Evolutionary conservation across 1,140 invertebrate species (phyloP).

Genomic region (Drosophila simulans): DNA sequence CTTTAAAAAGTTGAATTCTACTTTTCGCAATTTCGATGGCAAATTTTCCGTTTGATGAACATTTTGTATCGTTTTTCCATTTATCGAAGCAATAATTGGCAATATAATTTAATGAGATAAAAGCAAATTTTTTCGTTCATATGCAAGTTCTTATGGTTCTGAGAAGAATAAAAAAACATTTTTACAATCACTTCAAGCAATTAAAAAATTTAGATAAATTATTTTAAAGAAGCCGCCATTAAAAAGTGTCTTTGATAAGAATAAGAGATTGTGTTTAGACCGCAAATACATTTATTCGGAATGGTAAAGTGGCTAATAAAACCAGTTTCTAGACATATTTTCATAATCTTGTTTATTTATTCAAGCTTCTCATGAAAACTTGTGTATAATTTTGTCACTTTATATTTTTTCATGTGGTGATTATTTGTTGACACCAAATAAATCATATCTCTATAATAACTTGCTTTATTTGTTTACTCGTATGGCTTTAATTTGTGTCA

Average conservation of each 20-base stretch:
- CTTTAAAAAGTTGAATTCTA: not conserved
- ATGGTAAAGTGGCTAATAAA: not conserved
- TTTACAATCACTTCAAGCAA: not conserved
- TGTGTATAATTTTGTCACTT: too few species aligned
- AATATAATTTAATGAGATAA: conserved; percentile 52
- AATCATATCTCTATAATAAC: not conserved
- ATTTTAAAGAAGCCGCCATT: not conserved
- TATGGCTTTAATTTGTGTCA: not conserved
- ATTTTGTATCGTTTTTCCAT: conserved; percentile 34
- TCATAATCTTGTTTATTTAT: not conserved
- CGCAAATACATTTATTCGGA: not conserved
- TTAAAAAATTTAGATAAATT: conserved; percentile 18
- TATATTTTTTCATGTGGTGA: not conserved
- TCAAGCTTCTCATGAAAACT: not conserved
- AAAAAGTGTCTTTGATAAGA: conserved; percentile 7
- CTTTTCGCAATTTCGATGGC: not conserved
- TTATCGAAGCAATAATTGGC: conserved; percentile 11
- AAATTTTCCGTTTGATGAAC: conserved; percentile 7
- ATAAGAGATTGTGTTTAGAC: not conserved
- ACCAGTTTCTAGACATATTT: not conserved
- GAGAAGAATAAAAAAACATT: too few species aligned
- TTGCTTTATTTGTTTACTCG: not conserved
- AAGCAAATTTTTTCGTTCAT: conserved; percentile 31
- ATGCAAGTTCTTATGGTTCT: not conserved
- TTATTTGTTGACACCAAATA: not conserved